phyloP scores from a whole-genome alignment of 2,113 vertebrate genomes.

The Tragelaphus strepsiceros region DNA sequence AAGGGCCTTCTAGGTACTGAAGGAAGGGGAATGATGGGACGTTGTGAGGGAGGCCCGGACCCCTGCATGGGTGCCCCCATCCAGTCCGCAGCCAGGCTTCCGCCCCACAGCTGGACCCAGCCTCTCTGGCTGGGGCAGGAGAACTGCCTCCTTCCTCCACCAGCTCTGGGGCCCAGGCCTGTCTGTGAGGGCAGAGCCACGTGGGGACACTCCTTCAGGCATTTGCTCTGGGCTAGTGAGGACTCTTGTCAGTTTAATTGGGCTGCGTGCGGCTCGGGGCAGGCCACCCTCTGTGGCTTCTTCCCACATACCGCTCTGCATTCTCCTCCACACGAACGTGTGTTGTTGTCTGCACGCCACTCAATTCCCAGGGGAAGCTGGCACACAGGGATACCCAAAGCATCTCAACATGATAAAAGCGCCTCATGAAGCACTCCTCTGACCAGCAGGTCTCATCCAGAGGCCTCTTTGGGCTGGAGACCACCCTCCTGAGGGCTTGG shows the following conservation, averaged over 20 bases:
- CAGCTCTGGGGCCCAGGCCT: not conserved
- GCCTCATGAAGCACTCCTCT: not conserved
- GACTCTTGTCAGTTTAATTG: not conserved
- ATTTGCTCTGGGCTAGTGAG: not conserved
- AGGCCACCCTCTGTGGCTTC: not conserved
- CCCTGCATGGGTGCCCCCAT: not conserved
- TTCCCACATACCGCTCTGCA: not conserved
- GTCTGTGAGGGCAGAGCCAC: not conserved
- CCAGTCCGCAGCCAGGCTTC: not conserved
- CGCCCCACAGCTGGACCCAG: not conserved
- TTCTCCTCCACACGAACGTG: not conserved
- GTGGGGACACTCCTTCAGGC: not conserved
- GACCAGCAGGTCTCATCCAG: not conserved
- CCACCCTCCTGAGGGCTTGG: not conserved
- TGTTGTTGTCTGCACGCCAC: not conserved
- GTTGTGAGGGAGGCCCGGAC: not conserved
- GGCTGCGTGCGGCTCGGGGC: not conserved
- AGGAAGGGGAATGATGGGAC: not conserved
- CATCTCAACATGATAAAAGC: not conserved
- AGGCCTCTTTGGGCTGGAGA: not conserved
- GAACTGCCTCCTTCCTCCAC: not conserved
- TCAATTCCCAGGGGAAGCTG: not conserved
- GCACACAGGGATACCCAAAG: not conserved
- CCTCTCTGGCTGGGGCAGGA: not conserved
- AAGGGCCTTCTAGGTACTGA: not conserved